Conservation (phyloP, 1,140 invertebrate species). For the Colletes gigas region DNA sequence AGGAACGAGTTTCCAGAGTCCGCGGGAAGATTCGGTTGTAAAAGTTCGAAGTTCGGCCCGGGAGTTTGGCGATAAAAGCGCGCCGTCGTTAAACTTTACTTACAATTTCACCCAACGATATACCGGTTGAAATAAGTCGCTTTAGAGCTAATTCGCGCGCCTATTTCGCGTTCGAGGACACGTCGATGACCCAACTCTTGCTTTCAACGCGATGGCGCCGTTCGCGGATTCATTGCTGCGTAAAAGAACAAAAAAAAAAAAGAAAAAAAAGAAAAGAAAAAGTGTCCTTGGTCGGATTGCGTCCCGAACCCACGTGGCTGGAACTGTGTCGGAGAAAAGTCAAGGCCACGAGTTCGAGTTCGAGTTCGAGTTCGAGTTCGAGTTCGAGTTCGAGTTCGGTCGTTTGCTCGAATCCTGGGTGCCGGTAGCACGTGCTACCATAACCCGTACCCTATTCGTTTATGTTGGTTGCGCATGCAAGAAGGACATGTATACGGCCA, state of each 20-base stretch:
- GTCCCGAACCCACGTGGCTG: neutral
- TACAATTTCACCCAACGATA: neutral
- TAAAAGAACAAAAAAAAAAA: neutral
- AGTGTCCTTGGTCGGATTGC: conserved; percentile 5
- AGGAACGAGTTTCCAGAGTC: neutral
- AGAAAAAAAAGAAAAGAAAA: neutral
- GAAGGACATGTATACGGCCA: conserved; percentile 66
- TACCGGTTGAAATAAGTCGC: conserved; percentile 14
- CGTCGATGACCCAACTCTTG: neutral
- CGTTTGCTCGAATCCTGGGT: conserved; percentile 51
- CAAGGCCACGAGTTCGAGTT: conserved; percentile 41
- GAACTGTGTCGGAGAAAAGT: conserved; percentile 45
- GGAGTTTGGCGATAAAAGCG: neutral
- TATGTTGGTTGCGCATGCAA: conserved; percentile 71
- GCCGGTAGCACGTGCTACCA: conserved; percentile 50
- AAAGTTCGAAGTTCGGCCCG: neutral
- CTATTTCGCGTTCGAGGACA: conserved; percentile 2
- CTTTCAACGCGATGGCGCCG: conserved; percentile 13
- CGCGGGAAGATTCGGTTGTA: neutral
- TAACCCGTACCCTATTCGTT: conserved; percentile 60
- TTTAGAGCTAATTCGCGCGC: conserved; percentile 28
- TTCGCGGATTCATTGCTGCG: conserved; percentile 29
- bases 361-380: conserved; percentile 17
- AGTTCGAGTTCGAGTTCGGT: conserved; percentile 12
- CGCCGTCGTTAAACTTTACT: conserved; percentile 13